Evolutionary conservation across 2,113 vertebrate genomes (phyloP), one percentile per base, ranked within the genome.

Genomic region (Campylomormyrus numenius): DNA sequence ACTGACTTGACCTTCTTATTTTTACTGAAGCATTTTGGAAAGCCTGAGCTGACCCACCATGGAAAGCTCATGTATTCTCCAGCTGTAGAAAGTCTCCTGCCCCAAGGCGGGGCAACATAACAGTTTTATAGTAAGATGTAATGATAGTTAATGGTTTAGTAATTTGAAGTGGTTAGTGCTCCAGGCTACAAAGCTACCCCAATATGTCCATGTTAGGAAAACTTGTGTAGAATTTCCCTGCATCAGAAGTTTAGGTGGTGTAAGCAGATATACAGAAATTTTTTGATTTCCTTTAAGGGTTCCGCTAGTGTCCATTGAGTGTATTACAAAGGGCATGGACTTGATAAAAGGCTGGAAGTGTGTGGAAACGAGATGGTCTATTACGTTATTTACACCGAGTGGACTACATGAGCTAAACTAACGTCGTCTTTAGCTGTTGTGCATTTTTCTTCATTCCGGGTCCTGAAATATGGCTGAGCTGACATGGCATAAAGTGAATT

Each of bases 1-100:
- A 83, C 11, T 21, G 39, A 45, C 87, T 62, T 87, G 80, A 53
- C 88, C 88, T 85, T 56, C 48, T 87, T 89, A 35, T 86, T 17
- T 2, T 15, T 45, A 45, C 49, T 80, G 46, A 80, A 56, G 66
- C 35, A n/a, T n/a, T 88, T 11, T 83, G 84, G 88, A 53, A 27
- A 19, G 5, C 27, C 39, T 52, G 0, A 89, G 56, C 15, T 56
- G 85, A 53, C 49, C 89, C 52, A 52, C 42, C 52, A 42, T 10
- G 21, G 31, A 85, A 58, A 89, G 48, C 5, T 85, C 77, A 45
- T 84, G 21, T 35, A 85, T 45, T 85, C 15, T 27, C 56, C 50
- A 31, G 35, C n/a, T 46, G 49, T 70, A 45, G 42, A 31, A 48
- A 46, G 50, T 58, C 85, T 15, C 27, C 24, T 49, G 19, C 19